Base-by-base conservation (phyloP, 2,888 invertebrate genomes). In the Melangyna quadrimaculata region DNA sequence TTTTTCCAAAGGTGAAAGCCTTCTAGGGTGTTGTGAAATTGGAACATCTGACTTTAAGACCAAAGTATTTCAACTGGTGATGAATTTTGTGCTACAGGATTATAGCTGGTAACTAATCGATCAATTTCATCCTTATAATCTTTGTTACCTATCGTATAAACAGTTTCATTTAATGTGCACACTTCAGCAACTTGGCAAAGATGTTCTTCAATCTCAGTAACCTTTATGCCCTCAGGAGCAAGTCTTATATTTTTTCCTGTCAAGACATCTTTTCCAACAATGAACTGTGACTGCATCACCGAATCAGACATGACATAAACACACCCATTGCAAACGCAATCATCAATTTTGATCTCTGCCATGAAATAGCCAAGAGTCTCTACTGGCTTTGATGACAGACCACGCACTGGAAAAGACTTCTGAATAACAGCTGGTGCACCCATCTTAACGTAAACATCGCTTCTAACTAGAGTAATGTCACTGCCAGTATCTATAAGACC, bases 11-110 rank as follows among this genome's bases (percentile, higher is more conserved):
- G 63, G 65, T 12, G 43, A 53, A 3, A 55, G 29, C 17, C 29
- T 63, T 43, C 63, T 65, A 14, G 63, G 40, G 6, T n/a, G 63
- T 65, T 65, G 65, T 14, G 48, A 59, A 27, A 72, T 59, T 10
- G 71, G 71, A 24, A 35, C 22, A 19, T 59, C 48, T 19, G 22
- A 45, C 22, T 35, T 35, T 14, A n/a, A 14, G 24, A 32, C 24
- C 24, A 43, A 59, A n/a, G 6, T 63, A 74, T 48, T 32, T 74
- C 43, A 1, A 63, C 73, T 22, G 53, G 24, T 27, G 53, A 53
- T 53, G 27, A 0, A 3, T 45, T 45, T 45, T 19, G 8, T 17
- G 45, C 45, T 19, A 45, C 8, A 32, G 57, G 57, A 17, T 17
- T 32, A 4, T 32, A 32, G n/a, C 12, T 6, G 2, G 19, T 9